Percentiles rank a stretch among this genome's conserved stretches.
These are phyloP conservation scores for Habrosyne pyritoides DNA, from an alignment of 2,888 invertebrate genomes.

Conservation along the genomic window DNA sequence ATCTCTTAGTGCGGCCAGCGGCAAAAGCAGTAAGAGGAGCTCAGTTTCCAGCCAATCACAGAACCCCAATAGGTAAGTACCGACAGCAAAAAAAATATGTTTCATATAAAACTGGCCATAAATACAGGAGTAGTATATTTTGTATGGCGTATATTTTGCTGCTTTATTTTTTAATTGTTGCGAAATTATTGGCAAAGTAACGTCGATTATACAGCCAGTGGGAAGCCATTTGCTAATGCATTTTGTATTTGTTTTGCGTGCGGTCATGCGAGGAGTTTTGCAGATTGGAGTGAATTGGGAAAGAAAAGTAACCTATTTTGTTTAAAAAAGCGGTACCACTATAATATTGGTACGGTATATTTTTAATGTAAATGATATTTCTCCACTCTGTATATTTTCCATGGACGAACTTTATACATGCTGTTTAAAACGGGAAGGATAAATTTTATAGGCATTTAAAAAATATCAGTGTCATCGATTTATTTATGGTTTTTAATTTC, in stretches of 20 bases:
- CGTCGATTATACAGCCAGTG: neutral
- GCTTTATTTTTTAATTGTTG: constrained; percentile 73
- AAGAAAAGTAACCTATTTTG: neutral
- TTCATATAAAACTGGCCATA: constrained; percentile 8
- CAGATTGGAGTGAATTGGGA: constrained; percentile 9
- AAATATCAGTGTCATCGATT: constrained; percentile 13
- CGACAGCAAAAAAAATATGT: constrained; percentile 15
- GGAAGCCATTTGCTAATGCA: constrained; percentile 58
- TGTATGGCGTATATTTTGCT: constrained; percentile 76
- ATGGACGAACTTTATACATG: constrained; percentile 15
- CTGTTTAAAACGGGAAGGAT: neutral
- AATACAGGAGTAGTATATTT: constrained; percentile 37
- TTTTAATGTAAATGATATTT: neutral
- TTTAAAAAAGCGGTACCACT: neutral
- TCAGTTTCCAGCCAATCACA: constrained; percentile 78
- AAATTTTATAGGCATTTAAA: constrained; percentile 9
- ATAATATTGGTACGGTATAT: neutral
- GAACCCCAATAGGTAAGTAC: constrained; percentile 73
- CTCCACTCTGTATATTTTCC: constrained; percentile 7
- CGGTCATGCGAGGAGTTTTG: constrained; percentile 37
- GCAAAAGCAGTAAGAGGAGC: constrained; percentile 76
- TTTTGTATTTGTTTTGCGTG: constrained; percentile 76
- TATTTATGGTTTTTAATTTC: constrained; percentile 41
- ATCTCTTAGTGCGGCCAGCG: constrained; percentile 72
- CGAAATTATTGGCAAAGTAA: constrained; percentile 34